phyloP scores from a whole-genome alignment of 92 coral and sea anemone species.

The Palythoa grandis region DNA sequence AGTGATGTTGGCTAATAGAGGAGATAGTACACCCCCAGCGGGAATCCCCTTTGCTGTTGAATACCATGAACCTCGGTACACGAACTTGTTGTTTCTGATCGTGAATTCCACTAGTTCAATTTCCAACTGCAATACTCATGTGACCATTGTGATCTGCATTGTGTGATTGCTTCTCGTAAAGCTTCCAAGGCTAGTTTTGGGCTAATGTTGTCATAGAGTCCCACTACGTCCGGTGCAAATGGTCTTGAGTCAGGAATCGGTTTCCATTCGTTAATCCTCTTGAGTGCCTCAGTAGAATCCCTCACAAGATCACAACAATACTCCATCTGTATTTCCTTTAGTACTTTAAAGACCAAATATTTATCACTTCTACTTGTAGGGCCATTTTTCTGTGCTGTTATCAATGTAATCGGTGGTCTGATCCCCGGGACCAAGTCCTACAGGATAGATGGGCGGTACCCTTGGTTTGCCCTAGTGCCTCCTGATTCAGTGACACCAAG shows the following conservation, averaged over 20 bases:
- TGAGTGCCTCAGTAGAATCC: too few species aligned
- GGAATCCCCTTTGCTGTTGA: constrained; percentile 11
- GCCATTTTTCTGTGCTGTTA: constrained; percentile 4
- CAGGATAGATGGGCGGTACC: too few species aligned
- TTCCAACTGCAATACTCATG: constrained; percentile 7
- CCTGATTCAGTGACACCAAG: too few species aligned
- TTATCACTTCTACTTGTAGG: not conserved
- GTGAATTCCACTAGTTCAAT: not conserved
- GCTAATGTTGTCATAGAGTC: too few species aligned
- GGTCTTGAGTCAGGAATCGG: too few species aligned
- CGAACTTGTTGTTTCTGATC: not conserved
- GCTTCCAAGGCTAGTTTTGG: not conserved
- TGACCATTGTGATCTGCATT: constrained; percentile 20
- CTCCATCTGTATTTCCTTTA: too few species aligned
- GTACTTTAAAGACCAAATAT: too few species aligned
- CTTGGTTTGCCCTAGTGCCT: too few species aligned
- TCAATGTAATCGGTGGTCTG: not conserved
- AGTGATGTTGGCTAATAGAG: not conserved
- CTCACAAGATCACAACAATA: too few species aligned
- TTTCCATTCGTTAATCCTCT: too few species aligned
- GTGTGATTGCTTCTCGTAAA: constrained; percentile 1
- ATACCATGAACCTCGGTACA: constrained; percentile 12
- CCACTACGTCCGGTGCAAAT: too few species aligned
- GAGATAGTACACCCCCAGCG: constrained; percentile 15
- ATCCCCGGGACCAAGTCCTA: not conserved